phyloP scores from a whole-genome alignment of 2,113 vertebrate species.

The Onychorhynchus coronatus region DNA sequence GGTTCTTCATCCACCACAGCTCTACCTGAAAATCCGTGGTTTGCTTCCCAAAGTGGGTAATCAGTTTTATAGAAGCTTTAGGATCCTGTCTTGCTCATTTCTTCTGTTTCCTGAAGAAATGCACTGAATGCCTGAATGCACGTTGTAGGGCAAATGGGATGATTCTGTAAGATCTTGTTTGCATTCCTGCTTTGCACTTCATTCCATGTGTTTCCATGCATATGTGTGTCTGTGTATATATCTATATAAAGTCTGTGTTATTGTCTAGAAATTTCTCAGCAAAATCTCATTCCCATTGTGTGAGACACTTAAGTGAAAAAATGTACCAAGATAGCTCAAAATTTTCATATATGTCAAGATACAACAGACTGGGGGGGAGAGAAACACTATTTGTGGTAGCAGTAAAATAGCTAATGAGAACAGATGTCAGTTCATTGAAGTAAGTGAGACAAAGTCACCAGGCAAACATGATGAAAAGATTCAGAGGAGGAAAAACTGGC shows the following conservation, averaged over 20 bases:
- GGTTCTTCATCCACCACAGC: neutral
- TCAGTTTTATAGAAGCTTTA: neutral
- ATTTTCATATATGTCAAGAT: slow-evolving; percentile 61
- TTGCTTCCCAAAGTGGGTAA: neutral
- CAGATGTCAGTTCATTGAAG: slow-evolving; percentile 63
- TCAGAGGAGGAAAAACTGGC: neutral
- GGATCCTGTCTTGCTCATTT: neutral
- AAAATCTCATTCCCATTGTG: slow-evolving; percentile 36
- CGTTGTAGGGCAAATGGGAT: neutral
- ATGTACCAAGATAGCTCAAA: slow-evolving; percentile 52
- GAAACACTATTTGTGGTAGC: slow-evolving; percentile 60
- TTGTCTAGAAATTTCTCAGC: slow-evolving; percentile 49
- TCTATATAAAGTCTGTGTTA: neutral
- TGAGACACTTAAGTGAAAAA: slow-evolving; percentile 57
- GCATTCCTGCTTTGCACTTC: neutral
- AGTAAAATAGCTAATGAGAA: slow-evolving; percentile 68
- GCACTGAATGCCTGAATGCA: neutral
- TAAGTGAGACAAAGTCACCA: slow-evolving; percentile 35
- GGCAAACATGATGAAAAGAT: slow-evolving; percentile 6
- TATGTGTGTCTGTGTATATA: neutral
- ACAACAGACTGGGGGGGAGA: slow-evolving; percentile 57
- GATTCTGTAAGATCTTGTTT: neutral
- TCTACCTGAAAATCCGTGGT: neutral
- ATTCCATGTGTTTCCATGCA: neutral
- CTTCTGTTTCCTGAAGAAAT: neutral